Conservation (phyloP, 2,797 vertebrate species). For the Apogon hyalosoma region DNA sequence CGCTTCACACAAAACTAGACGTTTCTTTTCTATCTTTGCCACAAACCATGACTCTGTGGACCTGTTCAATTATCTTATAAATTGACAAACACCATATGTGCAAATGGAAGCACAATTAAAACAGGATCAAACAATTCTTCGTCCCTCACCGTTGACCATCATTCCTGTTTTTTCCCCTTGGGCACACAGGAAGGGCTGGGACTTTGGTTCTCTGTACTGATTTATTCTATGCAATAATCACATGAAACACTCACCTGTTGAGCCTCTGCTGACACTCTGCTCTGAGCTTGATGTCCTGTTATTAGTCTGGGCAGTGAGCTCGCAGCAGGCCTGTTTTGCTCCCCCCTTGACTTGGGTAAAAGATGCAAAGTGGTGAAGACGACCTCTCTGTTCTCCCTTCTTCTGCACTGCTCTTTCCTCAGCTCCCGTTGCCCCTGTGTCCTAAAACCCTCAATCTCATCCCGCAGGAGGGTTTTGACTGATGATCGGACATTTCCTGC, state of each 20-base stretch:
- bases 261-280: conserved; percentile 18
- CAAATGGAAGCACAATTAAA: no score
- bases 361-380: conserved; percentile 64
- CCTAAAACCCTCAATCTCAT: conserved; percentile 48
- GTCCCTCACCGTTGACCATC: no score
- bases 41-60: no score
- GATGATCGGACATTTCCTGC: conserved; percentile 81
- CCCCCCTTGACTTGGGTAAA: conserved; percentile 47
- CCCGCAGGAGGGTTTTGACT: conserved; percentile 70
- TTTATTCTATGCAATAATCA: conserved; percentile 7
- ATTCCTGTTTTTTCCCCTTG: not conserved
- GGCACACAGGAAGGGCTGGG: no score
- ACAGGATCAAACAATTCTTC: no score
- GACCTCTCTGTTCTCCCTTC: conserved; percentile 44
- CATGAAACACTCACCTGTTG: conserved; percentile 44
- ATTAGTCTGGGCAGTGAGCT: conserved; percentile 35
- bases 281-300: conserved; percentile 12
- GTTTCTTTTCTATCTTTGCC: no score
- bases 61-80: no score
- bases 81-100: no score
- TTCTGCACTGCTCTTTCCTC: conserved; percentile 55
- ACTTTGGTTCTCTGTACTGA: not conserved
- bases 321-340: conserved; percentile 25
- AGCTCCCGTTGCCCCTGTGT: conserved; percentile 45
- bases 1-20: no score